Evolutionary conservation across 2,888 invertebrate genomes (phyloP).

Genomic region (Brenthis ino): DNA sequence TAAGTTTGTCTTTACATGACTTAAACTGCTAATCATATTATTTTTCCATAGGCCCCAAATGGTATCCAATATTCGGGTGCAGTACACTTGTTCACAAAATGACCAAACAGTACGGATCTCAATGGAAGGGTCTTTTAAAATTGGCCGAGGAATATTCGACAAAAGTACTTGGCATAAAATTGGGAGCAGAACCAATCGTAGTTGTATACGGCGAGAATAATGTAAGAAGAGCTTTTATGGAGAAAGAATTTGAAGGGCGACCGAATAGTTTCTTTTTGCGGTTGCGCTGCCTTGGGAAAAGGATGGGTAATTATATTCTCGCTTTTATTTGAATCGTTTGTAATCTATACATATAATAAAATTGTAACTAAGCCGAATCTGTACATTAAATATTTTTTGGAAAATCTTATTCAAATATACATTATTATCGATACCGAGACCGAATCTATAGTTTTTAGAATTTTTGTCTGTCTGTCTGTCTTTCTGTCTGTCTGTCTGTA

Average conservation of each 20-base stretch:
- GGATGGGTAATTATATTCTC: conserved; percentile 76
- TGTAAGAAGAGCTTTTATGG: conserved; percentile 82
- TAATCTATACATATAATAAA: not conserved
- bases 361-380: no score
- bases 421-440: no score
- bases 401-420: no score
- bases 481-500: no score
- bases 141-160: conserved; percentile 82
- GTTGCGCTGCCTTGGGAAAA: conserved; percentile 85
- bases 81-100: conserved; percentile 54
- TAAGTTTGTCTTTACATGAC: no score
- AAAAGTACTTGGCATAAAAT: conserved; percentile 84
- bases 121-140: conserved; percentile 84
- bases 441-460: no score
- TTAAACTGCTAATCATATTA: conserved; percentile 27
- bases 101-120: conserved; percentile 59
- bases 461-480: no score
- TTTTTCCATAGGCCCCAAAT: conserved; percentile 62
- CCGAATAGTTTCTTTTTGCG: conserved; percentile 87
- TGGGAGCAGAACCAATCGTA: conserved; percentile 84
- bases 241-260: conserved; percentile 86
- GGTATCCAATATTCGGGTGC: conserved; percentile 67
- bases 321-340: not conserved
- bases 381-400: no score
- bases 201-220: conserved; percentile 84